These are phyloP conservation scores for Ypsolopha scabrella DNA, from an alignment of 2,888 invertebrate genomes.

Conservation along the genomic window DNA sequence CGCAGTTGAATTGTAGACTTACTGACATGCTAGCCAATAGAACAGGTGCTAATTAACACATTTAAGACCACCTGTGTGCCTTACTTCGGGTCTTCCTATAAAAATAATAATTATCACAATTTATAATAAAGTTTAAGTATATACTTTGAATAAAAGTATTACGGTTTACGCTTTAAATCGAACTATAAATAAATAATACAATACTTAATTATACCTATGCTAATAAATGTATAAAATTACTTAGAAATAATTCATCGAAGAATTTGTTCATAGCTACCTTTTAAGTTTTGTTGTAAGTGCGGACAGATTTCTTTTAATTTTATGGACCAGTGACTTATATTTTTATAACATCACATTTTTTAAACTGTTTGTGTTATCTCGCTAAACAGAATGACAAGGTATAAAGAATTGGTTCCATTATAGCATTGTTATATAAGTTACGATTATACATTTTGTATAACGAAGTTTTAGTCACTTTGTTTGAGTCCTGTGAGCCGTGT, in stretches of 20 bases:
- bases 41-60: slow-evolving; percentile 15
- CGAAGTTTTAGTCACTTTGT: slow-evolving; percentile 51
- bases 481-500: slow-evolving; percentile 39
- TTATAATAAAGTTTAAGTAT: slow-evolving; percentile 18
- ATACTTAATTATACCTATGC: slow-evolving; percentile 6
- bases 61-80: slow-evolving; percentile 28
- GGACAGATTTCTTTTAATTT: slow-evolving; percentile 16
- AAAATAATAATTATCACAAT: slow-evolving; percentile 21
- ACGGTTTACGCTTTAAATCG: slow-evolving; percentile 65
- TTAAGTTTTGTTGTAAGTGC: background rate
- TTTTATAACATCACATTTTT: background rate
- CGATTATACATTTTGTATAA: slow-evolving; percentile 27
- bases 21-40: background rate
- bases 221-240: background rate
- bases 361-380: background rate
- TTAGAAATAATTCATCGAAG: slow-evolving; percentile 7
- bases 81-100: slow-evolving; percentile 47
- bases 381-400: too few species aligned
- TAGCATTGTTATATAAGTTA: slow-evolving; percentile 4
- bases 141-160: slow-evolving; percentile 38
- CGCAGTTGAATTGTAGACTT: too few species aligned
- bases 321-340: slow-evolving; percentile 23
- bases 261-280: slow-evolving; percentile 16
- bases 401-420: background rate
- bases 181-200: slow-evolving; percentile 34